A percentile compares a stretch with the other conserved stretches of the same genome.
phyloP scores from a whole-genome alignment of 2,888 invertebrate species.

The Conomelus anceps region DNA sequence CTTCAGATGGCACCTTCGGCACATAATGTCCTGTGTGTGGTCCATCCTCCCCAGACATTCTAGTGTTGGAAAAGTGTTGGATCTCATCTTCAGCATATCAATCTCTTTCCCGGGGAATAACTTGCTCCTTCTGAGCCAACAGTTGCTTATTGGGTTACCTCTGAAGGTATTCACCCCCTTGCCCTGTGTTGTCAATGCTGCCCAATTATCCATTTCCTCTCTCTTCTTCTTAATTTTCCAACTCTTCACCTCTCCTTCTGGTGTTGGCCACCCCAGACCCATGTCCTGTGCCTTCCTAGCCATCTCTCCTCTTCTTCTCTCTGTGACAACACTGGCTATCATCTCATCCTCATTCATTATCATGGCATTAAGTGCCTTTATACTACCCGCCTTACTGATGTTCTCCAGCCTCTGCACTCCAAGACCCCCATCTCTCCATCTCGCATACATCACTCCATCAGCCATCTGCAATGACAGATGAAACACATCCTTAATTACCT shows the following conservation, averaged over 20 bases:
- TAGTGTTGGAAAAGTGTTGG: conserved; percentile 23
- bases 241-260: not conserved
- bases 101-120: conserved; percentile 17
- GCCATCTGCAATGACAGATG: not conserved
- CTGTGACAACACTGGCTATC: too few species aligned
- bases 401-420: conserved; percentile 11
- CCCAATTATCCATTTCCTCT: not conserved
- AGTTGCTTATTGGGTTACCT: not conserved
- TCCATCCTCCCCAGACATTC: not conserved
- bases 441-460: not conserved
- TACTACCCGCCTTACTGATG: not conserved
- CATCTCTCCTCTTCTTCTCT: too few species aligned
- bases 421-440: conserved; percentile 17
- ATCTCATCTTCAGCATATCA: conserved; percentile 23
- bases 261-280: not conserved
- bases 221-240: not conserved
- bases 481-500: conserved; percentile 4
- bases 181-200: not conserved
- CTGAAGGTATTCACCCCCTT: not conserved
- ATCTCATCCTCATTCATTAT: conserved; percentile 40
- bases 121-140: conserved; percentile 4
- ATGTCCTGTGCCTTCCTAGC: not conserved
- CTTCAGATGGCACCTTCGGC: not conserved
- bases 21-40: not conserved
- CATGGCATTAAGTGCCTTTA: not conserved